Evolutionary conservation across 1,140 invertebrate species (phyloP), one percentile per base, ranked within the genome.

Genomic region (Psix sp.): DNA sequence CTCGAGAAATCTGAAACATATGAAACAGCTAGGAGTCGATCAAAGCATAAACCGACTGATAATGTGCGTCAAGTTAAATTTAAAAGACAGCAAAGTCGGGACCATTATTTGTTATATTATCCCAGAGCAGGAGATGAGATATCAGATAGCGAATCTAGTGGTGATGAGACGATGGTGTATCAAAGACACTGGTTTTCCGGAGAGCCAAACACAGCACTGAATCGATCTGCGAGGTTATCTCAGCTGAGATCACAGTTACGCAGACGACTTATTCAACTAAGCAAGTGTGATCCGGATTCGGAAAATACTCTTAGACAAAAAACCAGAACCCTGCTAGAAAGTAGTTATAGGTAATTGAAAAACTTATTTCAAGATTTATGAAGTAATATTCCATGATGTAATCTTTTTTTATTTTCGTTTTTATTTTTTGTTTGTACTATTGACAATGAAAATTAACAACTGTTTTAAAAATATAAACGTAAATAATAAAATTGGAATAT

Each of bases 201-300:
- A 1, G 84, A 86, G 10, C 54, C 75, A 0, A 79, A 74, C 21
- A 71, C 77, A 0, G 65, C 77, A 0, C 33, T 79, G 3, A 79
- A 78, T 5, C 82, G 90, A 15, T 86, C 88, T 0, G 86, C 87
- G 0, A 80, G 89, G 6, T 65, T 90, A 1, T 87, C 89, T 2
- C 78, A 88, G 16, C 78, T 89, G 1, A 82, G 89, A 0, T 88
- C 89, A 0, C 89, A 90, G 17, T 73, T 91, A 4, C 84, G 89
- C n/a, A 68, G 90, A 39, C 87, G 89, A 31, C 82, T 90, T 1
- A 85, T 86, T 6, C 86, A 89, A 77, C 81, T 79, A 38, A 87
- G 77, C 48, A 86, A 51, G 62, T 83, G 65, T 54, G 83, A 76
- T n/a, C 63, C 80, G 3, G 80, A 83, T 14, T 80, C 84, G 0